Conservation (phyloP, 2,113 vertebrate genomes). For the Salvelinus alpinus region DNA sequence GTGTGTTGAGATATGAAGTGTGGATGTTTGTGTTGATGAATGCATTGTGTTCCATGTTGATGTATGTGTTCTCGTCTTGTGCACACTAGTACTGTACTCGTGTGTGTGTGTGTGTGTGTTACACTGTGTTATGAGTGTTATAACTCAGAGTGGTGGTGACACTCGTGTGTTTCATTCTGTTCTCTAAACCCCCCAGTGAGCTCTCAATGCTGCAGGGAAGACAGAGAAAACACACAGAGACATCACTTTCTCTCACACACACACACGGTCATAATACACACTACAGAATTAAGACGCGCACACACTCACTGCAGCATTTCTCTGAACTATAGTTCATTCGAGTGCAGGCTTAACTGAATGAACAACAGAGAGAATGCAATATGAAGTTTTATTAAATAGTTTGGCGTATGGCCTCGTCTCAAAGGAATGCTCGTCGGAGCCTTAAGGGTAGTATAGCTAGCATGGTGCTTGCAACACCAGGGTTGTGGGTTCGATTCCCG, state of each 20-base stretch:
- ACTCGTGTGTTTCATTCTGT: conserved; percentile 71
- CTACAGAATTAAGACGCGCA: too few species aligned
- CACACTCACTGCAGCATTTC: too few species aligned
- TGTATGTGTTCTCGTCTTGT: conserved; percentile 14
- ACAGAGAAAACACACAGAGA: conserved; percentile 12
- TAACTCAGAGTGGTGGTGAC: conserved; percentile 75
- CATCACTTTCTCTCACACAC: conserved; percentile 33
- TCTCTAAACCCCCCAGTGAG: conserved; percentile 74
- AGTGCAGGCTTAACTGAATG: too few species aligned
- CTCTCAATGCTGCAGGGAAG: conserved; percentile 74
- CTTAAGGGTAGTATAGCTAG: too few species aligned
- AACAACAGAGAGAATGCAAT: too few species aligned
- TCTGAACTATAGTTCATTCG: too few species aligned
- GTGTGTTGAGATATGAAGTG: conserved; percentile 13
- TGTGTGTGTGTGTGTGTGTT: conserved; percentile 12
- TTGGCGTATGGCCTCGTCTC: too few species aligned
- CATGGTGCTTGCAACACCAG: too few species aligned
- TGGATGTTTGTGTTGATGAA: conserved; percentile 4
- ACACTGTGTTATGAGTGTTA: conserved; percentile 73
- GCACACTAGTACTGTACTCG: conserved; percentile 16
- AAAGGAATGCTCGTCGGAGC: too few species aligned
- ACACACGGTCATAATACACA: too few species aligned
- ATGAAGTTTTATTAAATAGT: too few species aligned
- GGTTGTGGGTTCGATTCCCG: too few species aligned
- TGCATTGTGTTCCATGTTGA: conserved; percentile 1